Conservation (phyloP, 2,888 invertebrate genomes). For the Tridacna gigas region DNA sequence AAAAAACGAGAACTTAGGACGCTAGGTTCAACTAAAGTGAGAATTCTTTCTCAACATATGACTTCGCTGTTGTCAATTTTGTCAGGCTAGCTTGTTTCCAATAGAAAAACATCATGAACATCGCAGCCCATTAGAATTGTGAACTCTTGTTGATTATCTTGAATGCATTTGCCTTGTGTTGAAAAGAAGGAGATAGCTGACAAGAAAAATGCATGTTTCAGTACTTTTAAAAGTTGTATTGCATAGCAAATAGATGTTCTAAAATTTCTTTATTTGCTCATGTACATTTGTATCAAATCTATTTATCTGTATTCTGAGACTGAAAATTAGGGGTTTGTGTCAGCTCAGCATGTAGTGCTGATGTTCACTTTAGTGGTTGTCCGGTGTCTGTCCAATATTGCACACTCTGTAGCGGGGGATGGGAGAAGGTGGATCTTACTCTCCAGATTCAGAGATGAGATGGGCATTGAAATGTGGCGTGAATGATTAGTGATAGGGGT, state of each 20-base stretch:
- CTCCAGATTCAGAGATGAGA: too few relatives aligned
- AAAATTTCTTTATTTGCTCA: conserved; percentile 31
- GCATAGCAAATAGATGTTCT: conserved; percentile 43
- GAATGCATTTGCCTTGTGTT: not conserved
- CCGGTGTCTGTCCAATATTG: too few relatives aligned
- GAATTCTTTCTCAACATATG: conserved; percentile 34
- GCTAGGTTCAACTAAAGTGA: conserved; percentile 56
- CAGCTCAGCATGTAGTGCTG: too few relatives aligned
- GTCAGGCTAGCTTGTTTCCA: not conserved
- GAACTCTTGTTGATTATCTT: not conserved
- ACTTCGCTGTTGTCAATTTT: not conserved
- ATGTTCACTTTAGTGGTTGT: too few relatives aligned
- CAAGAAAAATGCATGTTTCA: not conserved
- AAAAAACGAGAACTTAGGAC: conserved; percentile 43
- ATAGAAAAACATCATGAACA: too few relatives aligned
- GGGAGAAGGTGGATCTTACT: too few relatives aligned
- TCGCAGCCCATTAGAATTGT: not conserved
- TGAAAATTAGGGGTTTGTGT: too few relatives aligned
- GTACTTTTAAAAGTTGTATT: conserved; percentile 4
- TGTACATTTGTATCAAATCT: not conserved
- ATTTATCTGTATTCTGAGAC: too few relatives aligned
- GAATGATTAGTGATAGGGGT: too few relatives aligned
- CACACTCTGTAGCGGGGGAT: too few relatives aligned
- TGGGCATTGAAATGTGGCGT: too few relatives aligned
- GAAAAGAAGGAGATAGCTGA: not conserved